These are phyloP conservation scores for Psittacula derbiana DNA, from an alignment of 2,797 vertebrate species.

Conservation along the genomic window DNA sequence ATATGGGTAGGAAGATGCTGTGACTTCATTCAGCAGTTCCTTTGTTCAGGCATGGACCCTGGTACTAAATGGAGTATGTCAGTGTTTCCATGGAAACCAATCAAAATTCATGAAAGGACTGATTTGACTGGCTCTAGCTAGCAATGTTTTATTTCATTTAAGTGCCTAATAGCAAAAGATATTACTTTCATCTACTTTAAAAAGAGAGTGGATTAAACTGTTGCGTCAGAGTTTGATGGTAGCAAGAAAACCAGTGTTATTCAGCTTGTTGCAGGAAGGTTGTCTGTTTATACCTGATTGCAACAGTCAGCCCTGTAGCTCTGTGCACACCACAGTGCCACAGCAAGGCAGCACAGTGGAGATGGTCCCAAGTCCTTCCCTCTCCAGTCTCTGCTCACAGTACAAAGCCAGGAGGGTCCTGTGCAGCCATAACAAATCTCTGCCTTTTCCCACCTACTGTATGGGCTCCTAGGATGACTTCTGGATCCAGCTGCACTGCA, in stretches of 20 bases:
- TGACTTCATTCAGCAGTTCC: not conserved
- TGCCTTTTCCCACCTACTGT: not conserved
- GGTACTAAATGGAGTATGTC: slow-evolving; percentile 51
- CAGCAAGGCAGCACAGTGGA: not conserved
- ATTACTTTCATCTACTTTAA: slow-evolving; percentile 14
- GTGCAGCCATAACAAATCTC: not conserved
- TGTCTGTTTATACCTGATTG: not conserved
- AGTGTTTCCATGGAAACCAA: slow-evolving; percentile 52
- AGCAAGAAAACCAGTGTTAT: not conserved
- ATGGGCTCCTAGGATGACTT: fast-evolving
- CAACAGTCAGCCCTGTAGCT: not conserved
- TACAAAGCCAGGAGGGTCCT: not conserved
- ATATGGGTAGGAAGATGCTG: not conserved
- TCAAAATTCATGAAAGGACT: slow-evolving; percentile 53
- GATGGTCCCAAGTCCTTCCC: not conserved
- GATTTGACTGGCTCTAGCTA: slow-evolving; percentile 22
- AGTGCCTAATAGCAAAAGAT: not conserved
- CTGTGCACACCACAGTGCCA: not conserved
- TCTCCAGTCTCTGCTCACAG: not conserved
- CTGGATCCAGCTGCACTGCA: not conserved
- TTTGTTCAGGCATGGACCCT: slow-evolving; percentile 19
- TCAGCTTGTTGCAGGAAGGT: not conserved
- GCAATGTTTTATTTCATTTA: slow-evolving; percentile 45
- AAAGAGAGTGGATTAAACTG: not conserved
- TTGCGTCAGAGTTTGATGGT: not conserved